Evolutionary conservation across 1,140 invertebrate genomes (phyloP).

Genomic region (Potamilus streckersoni): DNA sequence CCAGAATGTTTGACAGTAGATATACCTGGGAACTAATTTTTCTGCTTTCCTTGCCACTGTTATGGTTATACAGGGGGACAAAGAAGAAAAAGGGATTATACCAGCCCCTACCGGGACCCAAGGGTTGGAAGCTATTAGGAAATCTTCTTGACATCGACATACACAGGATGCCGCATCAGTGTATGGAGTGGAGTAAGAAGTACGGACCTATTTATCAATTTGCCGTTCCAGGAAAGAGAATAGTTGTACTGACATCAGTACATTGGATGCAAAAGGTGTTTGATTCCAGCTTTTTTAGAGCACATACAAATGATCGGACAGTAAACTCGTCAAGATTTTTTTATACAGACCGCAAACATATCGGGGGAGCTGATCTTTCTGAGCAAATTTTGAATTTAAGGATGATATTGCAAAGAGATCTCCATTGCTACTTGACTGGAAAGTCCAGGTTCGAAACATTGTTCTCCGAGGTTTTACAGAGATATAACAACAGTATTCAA

Average conservation of each 20-base stretch:
- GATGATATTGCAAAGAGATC: slow-evolving; percentile 1
- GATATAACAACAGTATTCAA: too few species aligned
- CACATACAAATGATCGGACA: slow-evolving; percentile 15
- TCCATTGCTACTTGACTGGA: slow-evolving; percentile 1
- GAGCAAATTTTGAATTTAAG: slow-evolving; percentile 5
- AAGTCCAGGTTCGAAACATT: neutral
- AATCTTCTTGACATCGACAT: slow-evolving; percentile 3
- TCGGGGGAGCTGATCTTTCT: slow-evolving; percentile 11
- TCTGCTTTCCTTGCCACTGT: too few species aligned
- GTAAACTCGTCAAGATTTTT: slow-evolving; percentile 8
- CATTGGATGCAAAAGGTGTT: slow-evolving; percentile 5
- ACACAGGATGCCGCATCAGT: neutral
- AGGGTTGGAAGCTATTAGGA: slow-evolving; percentile 9
- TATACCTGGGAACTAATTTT: too few species aligned
- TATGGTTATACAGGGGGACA: too few species aligned
- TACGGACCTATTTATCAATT: slow-evolving; percentile 16
- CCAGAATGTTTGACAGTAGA: too few species aligned
- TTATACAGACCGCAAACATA: slow-evolving; percentile 6
- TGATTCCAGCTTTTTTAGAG: neutral
- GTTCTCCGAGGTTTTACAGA: neutral
- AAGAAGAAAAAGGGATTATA: too few species aligned
- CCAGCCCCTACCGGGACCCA: slow-evolving; percentile 6
- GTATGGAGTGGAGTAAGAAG: slow-evolving; percentile 16
- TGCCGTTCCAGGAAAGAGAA: neutral
- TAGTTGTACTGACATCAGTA: slow-evolving; percentile 7